phyloP scores from a whole-genome alignment of 37 sponge, comb jelly and placozoan species.

The Crambe crambe region DNA sequence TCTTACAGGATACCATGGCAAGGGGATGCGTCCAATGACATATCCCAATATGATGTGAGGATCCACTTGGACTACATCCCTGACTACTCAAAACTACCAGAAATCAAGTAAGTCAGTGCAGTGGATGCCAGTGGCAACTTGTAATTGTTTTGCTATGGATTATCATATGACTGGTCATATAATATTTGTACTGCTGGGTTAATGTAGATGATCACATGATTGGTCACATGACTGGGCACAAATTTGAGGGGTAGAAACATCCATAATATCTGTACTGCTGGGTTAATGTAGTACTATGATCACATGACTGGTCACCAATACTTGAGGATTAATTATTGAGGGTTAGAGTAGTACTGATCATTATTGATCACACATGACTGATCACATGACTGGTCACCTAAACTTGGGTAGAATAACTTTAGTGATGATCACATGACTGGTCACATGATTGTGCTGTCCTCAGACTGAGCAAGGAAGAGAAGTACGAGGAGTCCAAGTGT shows the following conservation, averaged over 20 bases:
- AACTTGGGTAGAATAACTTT: background rate
- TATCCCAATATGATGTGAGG: constrained; percentile 88
- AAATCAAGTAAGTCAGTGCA: constrained; percentile 52
- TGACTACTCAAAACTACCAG: constrained; percentile 36
- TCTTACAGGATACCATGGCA: constrained; percentile 84
- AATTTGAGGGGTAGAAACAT: too few relatives aligned
- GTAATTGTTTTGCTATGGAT: too few relatives aligned
- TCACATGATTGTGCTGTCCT: background rate
- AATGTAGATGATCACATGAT: too few relatives aligned
- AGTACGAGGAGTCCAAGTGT: constrained; percentile 57
- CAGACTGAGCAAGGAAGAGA: constrained; percentile 44
- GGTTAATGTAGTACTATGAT: too few relatives aligned
- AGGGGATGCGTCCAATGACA: constrained; percentile 65
- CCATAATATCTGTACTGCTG: too few relatives aligned
- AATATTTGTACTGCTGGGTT: too few relatives aligned
- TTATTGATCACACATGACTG: background rate
- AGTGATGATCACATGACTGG: background rate
- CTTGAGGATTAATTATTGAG: too few relatives aligned
- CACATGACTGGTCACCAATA: too few relatives aligned
- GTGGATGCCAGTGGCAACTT: too few relatives aligned
- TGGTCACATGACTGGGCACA: too few relatives aligned
- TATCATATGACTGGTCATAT: too few relatives aligned
- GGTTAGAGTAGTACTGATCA: background rate
- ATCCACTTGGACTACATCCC: constrained; percentile 85
- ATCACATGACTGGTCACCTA: background rate